Conservation (phyloP, 2,888 invertebrate species). For the Ctena decussata region DNA sequence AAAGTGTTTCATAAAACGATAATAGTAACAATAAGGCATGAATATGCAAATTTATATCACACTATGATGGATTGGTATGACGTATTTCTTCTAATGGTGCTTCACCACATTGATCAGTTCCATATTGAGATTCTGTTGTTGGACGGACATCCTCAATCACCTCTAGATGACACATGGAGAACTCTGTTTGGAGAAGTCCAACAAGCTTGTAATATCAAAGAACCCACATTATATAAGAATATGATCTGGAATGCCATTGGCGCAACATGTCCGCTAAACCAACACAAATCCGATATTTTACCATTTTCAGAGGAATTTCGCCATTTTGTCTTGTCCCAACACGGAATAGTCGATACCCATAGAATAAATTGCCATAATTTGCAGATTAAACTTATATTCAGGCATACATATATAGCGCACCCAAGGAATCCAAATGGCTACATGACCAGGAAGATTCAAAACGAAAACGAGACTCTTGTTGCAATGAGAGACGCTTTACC, state of each 20-base stretch:
- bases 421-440: constrained; percentile 84
- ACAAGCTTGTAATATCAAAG: constrained; percentile 70
- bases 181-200: constrained; percentile 79
- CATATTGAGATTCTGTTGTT: constrained; percentile 80
- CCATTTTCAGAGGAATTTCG: constrained; percentile 83
- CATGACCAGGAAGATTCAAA: constrained; percentile 83
- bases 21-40: constrained; percentile 77
- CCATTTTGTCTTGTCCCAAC: constrained; percentile 80
- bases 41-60: constrained; percentile 85
- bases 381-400: constrained; percentile 83
- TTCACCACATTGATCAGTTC: constrained; percentile 73
- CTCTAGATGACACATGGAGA: constrained; percentile 82
- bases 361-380: constrained; percentile 78
- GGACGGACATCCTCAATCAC: constrained; percentile 83
- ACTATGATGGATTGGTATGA: constrained; percentile 83
- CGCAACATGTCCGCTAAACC: constrained; percentile 82
- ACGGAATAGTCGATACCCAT: constrained; percentile 54
- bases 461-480: constrained; percentile 83
- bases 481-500: constrained; percentile 70
- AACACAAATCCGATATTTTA: constrained; percentile 69
- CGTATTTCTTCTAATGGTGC: constrained; percentile 77
- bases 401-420: constrained; percentile 85
- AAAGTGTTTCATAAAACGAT: constrained; percentile 40
- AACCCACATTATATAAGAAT: constrained; percentile 70
- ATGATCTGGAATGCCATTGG: constrained; percentile 83